Base-by-base conservation (phyloP, 2,113 vertebrate genomes). In the human region DNA sequence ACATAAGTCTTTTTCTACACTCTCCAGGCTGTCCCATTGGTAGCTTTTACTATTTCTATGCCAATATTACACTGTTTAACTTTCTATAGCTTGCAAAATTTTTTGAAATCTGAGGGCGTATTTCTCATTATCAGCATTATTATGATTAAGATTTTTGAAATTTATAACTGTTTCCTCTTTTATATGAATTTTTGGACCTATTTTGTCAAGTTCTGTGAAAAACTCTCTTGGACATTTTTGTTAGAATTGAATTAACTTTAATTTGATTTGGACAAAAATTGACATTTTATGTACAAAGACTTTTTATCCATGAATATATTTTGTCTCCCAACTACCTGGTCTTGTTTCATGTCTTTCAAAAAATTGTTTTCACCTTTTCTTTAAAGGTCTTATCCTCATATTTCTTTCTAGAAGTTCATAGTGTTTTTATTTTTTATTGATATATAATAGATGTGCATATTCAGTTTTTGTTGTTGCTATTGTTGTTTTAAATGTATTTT, bases 281-380 rank as follows among this genome's bases (percentile, higher is more conserved):
- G 22, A 64, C 48, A 89, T 61, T 17, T 57, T 70, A 70, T 78
- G 32, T 25, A 64, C 25, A 23, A 86, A 75, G 40, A 70, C n/a
- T 50, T 94, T 82, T 73, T 45, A 48, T 92, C 50, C 5, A 11
- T 76, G 80, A 87, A 72, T 17, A 79, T 25, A 75, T 78, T 87
- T 93, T 70, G 12, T 75, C 83, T 70, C 61, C 50, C 61, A 87
- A 72, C 52, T 35, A 38, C 25, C 73, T 61, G 30, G 40, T 76
- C 70, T 96, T 86, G 30, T 61, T 96, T 90, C 40, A 75, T 52
- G 43, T 68, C 70, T 96, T 92, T 70, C 20, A 80, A 52, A 55
- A 48, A 80, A 80, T 13, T 76, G 1, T 17, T 90, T 75, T 76
- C 14, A 43, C 40, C 70, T 93, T 61, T 52, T 35, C 25, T 43